A percentile compares a stretch with the other conserved stretches of the same genome.
phyloP scores from a whole-genome alignment of 2,888 invertebrate species.

The Lumbricus terrestris region DNA sequence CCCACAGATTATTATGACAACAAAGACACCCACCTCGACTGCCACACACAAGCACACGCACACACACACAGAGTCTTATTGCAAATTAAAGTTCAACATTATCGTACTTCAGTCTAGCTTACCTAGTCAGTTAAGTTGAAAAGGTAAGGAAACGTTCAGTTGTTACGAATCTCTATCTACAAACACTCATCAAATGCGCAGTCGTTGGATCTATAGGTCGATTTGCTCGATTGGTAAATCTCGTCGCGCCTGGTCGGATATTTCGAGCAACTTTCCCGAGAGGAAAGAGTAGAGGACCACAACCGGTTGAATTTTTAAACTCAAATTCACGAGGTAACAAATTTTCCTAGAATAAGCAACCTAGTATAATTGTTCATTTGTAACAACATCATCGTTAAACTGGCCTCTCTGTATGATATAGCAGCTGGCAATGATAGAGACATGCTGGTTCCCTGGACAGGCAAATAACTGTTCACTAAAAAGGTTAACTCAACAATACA shows the following conservation, averaged over 20 bases:
- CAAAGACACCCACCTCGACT: background rate
- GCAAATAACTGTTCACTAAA: background rate
- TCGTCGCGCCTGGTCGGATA: background rate
- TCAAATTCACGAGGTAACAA: background rate
- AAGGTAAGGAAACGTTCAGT: background rate
- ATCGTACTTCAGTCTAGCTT: background rate
- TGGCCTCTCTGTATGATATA: background rate
- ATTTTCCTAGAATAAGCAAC: background rate
- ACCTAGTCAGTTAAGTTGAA: background rate
- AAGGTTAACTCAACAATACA: background rate
- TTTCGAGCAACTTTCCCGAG: background rate
- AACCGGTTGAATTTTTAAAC: background rate
- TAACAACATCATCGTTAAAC: background rate
- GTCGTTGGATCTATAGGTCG: background rate
- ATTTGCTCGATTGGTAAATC: background rate
- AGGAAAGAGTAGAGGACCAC: background rate
- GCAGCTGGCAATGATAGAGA: background rate
- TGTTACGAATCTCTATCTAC: background rate
- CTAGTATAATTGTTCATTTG: background rate
- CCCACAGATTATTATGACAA: background rate
- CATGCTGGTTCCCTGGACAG: background rate
- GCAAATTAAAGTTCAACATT: background rate
- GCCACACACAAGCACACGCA: background rate
- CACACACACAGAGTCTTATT: background rate
- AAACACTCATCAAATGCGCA: background rate